phyloP scores from a whole-genome alignment of 92 coral and sea anemone genomes.

The Micromussa lordhowensis region DNA sequence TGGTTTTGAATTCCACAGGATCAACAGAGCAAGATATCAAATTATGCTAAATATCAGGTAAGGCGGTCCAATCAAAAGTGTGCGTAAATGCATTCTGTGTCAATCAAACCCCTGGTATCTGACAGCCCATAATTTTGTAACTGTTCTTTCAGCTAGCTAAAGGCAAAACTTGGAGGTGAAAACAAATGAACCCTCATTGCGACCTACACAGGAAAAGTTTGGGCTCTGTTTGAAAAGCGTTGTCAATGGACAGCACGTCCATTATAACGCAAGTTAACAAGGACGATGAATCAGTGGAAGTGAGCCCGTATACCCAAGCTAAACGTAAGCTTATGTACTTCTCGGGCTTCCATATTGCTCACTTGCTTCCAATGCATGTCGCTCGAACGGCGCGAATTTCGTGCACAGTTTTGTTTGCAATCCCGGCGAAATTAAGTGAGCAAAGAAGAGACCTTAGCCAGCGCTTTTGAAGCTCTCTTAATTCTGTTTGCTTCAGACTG shows the following conservation, averaged over 20 bases:
- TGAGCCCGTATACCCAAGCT: conserved; percentile 75
- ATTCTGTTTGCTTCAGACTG: conserved; percentile 19
- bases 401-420: conserved; percentile 3
- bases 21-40: not conserved
- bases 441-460: not conserved
- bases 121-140: conserved; percentile 90
- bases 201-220: conserved; percentile 8
- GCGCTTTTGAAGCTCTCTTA: conserved; percentile 27
- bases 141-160: conserved; percentile 18
- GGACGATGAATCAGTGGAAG: conserved; percentile 92
- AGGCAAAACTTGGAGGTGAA: conserved; percentile 34
- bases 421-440: conserved; percentile 11
- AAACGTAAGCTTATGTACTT: conserved; percentile 85
- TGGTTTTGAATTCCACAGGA: conserved; percentile 30
- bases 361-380: conserved; percentile 30
- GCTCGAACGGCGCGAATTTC: conserved; percentile 23
- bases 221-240: conserved; percentile 52
- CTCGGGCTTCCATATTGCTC: conserved; percentile 50
- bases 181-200: conserved; percentile 49
- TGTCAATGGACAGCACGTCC: conserved; percentile 99
- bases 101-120: conserved; percentile 73
- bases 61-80: conserved; percentile 29
- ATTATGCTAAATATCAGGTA: conserved; percentile 29
- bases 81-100: conserved; percentile 62
- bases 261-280: conserved; percentile 98